Percentiles rank a stretch among this genome's conserved stretches.
Evolutionary conservation across 1,140 invertebrate species (phyloP).

Genomic region (Drosophila pallidifrons): DNA sequence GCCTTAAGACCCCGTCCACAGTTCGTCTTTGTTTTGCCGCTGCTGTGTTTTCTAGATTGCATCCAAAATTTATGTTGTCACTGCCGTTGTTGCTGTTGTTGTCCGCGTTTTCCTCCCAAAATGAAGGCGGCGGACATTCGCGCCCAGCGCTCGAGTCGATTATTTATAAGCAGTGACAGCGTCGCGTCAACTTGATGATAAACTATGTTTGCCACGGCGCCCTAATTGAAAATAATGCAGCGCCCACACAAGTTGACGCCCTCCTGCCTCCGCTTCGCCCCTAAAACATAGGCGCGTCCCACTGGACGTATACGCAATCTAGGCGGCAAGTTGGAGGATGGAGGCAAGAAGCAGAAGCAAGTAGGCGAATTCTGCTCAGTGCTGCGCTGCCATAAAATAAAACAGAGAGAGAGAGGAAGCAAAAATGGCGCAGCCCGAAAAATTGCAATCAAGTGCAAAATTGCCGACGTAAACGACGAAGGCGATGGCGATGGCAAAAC

Average conservation of each 20-base stretch:
- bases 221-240: slow-evolving; percentile 81
- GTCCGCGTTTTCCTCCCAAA: slow-evolving; percentile 40
- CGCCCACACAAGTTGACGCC: not conserved
- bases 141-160: slow-evolving; percentile 68
- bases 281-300: slow-evolving; percentile 46
- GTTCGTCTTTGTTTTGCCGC: slow-evolving; percentile 38
- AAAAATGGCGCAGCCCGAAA: slow-evolving; percentile 79
- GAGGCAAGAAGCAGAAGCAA: too few species aligned
- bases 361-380: too few species aligned
- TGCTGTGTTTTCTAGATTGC: slow-evolving; percentile 61
- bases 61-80: slow-evolving; percentile 84
- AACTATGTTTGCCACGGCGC: slow-evolving; percentile 80
- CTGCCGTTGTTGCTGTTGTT: slow-evolving; percentile 40
- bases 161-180: slow-evolving; percentile 83
- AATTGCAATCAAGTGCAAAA: slow-evolving; percentile 84
- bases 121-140: slow-evolving; percentile 66
- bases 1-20: slow-evolving; percentile 47
- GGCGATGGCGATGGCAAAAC: slow-evolving; percentile 58
- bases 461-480: slow-evolving; percentile 84
- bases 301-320: slow-evolving; percentile 80
- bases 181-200: slow-evolving; percentile 82
- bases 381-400: slow-evolving; percentile 8
- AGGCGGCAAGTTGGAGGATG: not conserved
- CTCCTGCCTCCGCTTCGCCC: not conserved
- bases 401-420: not conserved